Evolutionary conservation across 2,888 invertebrate genomes (phyloP), one percentile per base, ranked within the genome.

Genomic region (Patella ulyssiponensis): DNA sequence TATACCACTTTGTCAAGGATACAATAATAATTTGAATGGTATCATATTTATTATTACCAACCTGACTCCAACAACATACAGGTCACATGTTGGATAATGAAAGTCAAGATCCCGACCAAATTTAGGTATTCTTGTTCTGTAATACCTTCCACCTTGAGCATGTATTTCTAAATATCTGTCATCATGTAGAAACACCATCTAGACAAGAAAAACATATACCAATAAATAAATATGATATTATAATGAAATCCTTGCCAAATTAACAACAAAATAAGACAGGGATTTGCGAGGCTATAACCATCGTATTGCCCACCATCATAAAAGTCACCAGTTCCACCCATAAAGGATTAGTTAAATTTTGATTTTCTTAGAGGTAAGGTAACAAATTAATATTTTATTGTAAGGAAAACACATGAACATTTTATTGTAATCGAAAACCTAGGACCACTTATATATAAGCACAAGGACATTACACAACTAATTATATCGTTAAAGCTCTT

Each of bases 81-180:
- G 93, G 92, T 99, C 98, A 93, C 97, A 97, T 1, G 95, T 95
- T 15, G 96, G 95, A 87, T 94, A 94, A 92, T 98, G 97, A 89
- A 97, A 98, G 83, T 96, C 94, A 93, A 99, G 94, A 91, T 99
- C 99, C 83, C 98, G 94, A 0, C 99, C 99, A 93, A 96, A 98
- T 88, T 96, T 95, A 15, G 99, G 99, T 87, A 99, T 97, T 86
- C 99, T 93, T 33, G 98, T 93, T 79, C 97, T 94, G 90, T 96
- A 96, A 91, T 98, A 97, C 71, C 97, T 94, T 0, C 99, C 99
- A 92, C 96, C 96, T 70, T 96, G 96, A 44, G 96, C 95, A 93
- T 99, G 99, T 89, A 99, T 96, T 93, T 99, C 99, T 14, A 99
- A 93, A 92, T 95, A 97, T 69, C 99, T 94, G 91, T 98, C 96